Evolutionary conservation across 2,797 vertebrate genomes (phyloP).

Genomic region (Catamblyrhynchus diadema): DNA sequence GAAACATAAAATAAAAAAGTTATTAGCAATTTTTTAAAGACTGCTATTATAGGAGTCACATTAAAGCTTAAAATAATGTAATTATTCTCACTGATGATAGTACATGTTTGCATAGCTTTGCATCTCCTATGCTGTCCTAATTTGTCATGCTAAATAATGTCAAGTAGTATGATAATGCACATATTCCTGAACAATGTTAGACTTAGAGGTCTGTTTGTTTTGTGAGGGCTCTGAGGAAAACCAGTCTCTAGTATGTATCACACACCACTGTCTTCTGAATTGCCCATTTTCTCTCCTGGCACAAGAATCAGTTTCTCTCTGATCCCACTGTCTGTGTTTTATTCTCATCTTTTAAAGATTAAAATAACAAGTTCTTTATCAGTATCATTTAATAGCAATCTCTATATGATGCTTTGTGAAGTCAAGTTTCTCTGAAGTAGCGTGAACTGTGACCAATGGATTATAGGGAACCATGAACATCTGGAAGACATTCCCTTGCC

Average conservation of each 20-base stretch:
- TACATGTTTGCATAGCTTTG: not conserved
- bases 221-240: not conserved
- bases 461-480: not conserved
- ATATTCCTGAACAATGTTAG: not conserved
- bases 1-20: constrained; percentile 5
- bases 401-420: not conserved
- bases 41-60: not conserved
- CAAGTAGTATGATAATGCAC: not conserved
- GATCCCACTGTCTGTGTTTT: not conserved
- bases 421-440: constrained; percentile 30
- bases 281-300: not conserved
- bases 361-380: not conserved
- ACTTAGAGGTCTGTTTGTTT: not conserved
- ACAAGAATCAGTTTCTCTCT: not conserved
- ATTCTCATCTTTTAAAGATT: not conserved
- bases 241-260: not conserved
- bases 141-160: not conserved
- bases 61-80: not conserved
- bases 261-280: not conserved
- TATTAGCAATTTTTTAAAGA: not conserved
- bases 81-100: not conserved
- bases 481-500: not conserved
- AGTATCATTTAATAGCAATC: not conserved
- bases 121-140: not conserved
- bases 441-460: not conserved